Percentiles rank a stretch among this genome's conserved stretches.
phyloP scores from a whole-genome alignment of 1,140 invertebrate species.

The Andrena cerasifolii region DNA sequence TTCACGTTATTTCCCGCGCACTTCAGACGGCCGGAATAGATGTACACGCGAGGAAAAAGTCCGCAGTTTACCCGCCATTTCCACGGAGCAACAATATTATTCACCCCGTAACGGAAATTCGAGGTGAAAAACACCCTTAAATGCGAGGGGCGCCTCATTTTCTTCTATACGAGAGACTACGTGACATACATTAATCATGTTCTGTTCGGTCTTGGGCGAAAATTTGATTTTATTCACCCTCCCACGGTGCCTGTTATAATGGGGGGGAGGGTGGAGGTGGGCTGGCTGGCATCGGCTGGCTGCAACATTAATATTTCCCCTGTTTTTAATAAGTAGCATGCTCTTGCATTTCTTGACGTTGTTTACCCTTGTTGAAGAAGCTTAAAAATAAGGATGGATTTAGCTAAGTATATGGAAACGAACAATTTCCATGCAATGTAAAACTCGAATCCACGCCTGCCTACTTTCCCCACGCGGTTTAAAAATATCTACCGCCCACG shows the following conservation, averaged over 20 bases:
- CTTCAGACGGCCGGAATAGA: not conserved
- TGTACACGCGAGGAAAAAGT: not conserved
- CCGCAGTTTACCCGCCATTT: conserved; percentile 30
- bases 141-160: conserved; percentile 51
- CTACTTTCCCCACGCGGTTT: no score
- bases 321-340: conserved; percentile 16
- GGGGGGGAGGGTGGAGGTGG: no score
- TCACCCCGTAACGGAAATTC: conserved; percentile 31
- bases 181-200: conserved; percentile 67
- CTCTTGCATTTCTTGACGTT: not conserved
- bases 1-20: conserved; percentile 2
- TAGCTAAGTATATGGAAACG: no score
- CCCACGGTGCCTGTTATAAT: not conserved
- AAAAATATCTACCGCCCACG: not conserved
- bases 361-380: not conserved
- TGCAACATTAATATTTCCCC: conserved; percentile 53
- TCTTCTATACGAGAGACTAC: conserved; percentile 49
- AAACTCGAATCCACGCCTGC: no score
- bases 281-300: conserved; percentile 6
- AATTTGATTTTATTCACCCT: conserved; percentile 68
- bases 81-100: conserved; percentile 21
- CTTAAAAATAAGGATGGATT: no score
- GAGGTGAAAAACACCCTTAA: conserved; percentile 54
- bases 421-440: no score
- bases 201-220: conserved; percentile 56